Conservation (phyloP, 2,113 vertebrate species). For the Tragelaphus buxtoni region DNA sequence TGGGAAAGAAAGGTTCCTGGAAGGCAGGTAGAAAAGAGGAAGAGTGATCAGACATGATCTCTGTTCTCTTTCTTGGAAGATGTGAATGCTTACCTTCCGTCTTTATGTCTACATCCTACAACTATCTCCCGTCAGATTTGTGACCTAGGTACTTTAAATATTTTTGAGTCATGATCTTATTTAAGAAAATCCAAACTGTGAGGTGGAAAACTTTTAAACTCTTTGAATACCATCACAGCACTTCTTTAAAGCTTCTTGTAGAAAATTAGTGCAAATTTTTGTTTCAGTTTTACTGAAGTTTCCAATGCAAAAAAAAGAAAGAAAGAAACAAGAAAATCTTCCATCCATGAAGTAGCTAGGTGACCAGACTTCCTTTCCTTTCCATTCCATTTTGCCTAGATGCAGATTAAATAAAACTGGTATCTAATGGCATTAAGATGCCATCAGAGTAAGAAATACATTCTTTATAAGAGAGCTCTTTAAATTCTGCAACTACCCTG, state of each 20-base stretch:
- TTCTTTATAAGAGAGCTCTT: slow-evolving; percentile 5
- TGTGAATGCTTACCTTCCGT: slow-evolving; percentile 19
- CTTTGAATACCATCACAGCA: not conserved
- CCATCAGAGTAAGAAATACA: not conserved
- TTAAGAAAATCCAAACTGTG: slow-evolving; percentile 55
- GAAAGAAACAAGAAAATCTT: not conserved
- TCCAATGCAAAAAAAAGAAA: not conserved
- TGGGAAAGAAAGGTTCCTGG: not conserved
- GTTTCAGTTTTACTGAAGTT: not conserved
- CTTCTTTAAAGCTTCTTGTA: slow-evolving; percentile 28
- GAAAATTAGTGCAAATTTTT: slow-evolving; percentile 16
- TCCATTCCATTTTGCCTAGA: slow-evolving; percentile 7
- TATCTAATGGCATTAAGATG: not conserved
- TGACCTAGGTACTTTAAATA: slow-evolving; percentile 57
- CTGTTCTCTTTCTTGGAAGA: slow-evolving; percentile 51
- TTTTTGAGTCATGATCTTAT: slow-evolving; percentile 58
- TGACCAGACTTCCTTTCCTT: not conserved
- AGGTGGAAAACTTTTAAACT: slow-evolving; percentile 26
- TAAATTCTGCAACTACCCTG: not conserved
- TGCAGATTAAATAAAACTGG: slow-evolving; percentile 16
- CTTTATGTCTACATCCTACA: slow-evolving; percentile 42
- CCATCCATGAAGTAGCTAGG: not conserved
- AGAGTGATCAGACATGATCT: not conserved
- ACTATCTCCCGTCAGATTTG: slow-evolving; percentile 16
- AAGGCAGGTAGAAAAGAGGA: slow-evolving; percentile 23